A percentile compares a stretch with the other conserved stretches of the same genome.
phyloP scores from a whole-genome alignment of 2,113 vertebrate genomes.

The Ophiodon elongatus region DNA sequence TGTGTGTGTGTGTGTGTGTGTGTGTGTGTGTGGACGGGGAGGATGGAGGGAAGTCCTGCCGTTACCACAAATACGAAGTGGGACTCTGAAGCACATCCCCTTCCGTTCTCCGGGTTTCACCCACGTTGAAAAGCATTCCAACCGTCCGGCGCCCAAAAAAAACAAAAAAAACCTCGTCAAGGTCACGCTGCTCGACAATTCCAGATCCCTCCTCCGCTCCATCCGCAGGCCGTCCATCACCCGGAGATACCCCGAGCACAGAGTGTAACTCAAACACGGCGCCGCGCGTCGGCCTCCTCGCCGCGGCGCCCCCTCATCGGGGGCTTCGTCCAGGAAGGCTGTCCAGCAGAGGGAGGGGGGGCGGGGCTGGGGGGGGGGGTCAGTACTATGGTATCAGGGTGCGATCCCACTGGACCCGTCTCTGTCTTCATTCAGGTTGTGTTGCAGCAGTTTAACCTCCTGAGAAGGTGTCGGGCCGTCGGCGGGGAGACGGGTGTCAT shows the following conservation, averaged over 20 bases:
- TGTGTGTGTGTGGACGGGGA: constrained; percentile 25
- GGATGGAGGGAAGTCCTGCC: constrained; percentile 63
- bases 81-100: constrained; percentile 38
- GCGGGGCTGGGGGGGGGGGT: no score
- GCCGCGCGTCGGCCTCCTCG: neutral
- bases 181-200: constrained; percentile 56
- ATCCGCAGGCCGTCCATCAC: constrained; percentile 24
- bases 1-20: constrained; percentile 20
- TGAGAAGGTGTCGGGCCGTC: no score
- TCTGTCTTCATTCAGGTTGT: neutral
- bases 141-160: constrained; percentile 8
- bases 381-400: neutral
- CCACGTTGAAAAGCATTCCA: constrained; percentile 52
- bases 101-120: constrained; percentile 39
- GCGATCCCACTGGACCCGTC: neutral
- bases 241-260: constrained; percentile 42
- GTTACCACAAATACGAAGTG: constrained; percentile 50
- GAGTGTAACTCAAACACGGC: constrained; percentile 59
- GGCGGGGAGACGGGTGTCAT: neutral
- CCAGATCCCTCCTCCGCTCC: neutral
- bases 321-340: constrained; percentile 7
- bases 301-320: neutral
- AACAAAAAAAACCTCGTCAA: constrained; percentile 50
- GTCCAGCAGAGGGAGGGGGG: neutral
- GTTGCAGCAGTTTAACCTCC: neutral